Conservation (phyloP, 2,797 vertebrate species). For the Acrossocheilus wenchowensis region DNA sequence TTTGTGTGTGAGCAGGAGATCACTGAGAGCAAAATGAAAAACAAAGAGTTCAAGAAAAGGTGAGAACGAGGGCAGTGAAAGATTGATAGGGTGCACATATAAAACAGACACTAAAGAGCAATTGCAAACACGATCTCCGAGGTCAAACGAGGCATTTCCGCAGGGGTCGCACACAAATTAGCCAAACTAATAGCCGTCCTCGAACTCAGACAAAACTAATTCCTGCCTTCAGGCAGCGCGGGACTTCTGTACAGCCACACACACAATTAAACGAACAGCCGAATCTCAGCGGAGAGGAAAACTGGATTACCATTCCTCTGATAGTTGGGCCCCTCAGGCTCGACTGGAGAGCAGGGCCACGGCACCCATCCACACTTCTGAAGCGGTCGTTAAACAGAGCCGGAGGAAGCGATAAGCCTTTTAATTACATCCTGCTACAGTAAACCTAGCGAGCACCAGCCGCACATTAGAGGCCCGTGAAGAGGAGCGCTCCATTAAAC, state of each 20-base stretch:
- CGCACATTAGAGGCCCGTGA: neutral
- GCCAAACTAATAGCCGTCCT: conserved; percentile 21
- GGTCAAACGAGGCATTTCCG: conserved; percentile 21
- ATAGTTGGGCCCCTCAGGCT: conserved; percentile 13
- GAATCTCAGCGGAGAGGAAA: conserved; percentile 30
- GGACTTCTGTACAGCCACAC: neutral
- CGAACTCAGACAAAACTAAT: conserved; percentile 24
- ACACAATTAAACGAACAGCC: conserved; percentile 26
- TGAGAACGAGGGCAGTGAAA: conserved; percentile 18
- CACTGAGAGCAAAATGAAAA: neutral
- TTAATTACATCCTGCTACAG: conserved; percentile 36
- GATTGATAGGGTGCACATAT: neutral
- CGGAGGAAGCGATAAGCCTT: conserved; percentile 8
- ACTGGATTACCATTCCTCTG: conserved; percentile 32
- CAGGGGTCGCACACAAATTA: conserved; percentile 26
- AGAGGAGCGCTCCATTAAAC: neutral
- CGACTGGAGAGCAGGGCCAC: conserved; percentile 26
- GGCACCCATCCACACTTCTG: conserved; percentile 21
- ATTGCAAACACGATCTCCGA: neutral
- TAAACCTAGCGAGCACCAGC: neutral
- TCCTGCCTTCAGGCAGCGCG: conserved; percentile 9
- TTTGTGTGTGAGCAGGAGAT: neutral
- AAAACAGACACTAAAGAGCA: neutral
- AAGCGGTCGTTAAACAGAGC: conserved; percentile 31
- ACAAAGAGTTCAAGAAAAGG: conserved; percentile 7